phyloP scores from a whole-genome alignment of 2,113 vertebrate genomes.

The Plecturocebus donacophilus region DNA sequence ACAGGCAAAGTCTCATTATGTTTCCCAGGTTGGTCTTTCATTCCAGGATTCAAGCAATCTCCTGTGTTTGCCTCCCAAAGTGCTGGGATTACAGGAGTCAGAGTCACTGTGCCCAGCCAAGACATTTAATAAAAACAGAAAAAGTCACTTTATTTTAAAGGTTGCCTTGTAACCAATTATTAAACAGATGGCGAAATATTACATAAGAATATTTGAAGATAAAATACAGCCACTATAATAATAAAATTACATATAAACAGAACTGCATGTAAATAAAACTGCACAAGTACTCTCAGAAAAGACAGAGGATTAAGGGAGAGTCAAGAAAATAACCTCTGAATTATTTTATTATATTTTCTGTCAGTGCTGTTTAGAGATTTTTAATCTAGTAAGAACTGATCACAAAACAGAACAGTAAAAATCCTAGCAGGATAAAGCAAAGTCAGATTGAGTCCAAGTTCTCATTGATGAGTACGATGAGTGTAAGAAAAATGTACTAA shows the following conservation, averaged over 20 bases:
- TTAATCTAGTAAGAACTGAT: neutral
- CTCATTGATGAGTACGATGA: neutral
- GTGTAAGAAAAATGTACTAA: neutral
- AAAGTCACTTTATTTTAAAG: constrained; percentile 18
- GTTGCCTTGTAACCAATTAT: neutral
- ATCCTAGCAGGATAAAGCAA: neutral
- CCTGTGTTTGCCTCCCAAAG: too few relatives aligned
- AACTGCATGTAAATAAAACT: neutral
- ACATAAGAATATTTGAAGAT: constrained; percentile 2
- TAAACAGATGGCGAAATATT: constrained; percentile 2
- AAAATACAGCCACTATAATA: neutral
- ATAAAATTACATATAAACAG: neutral
- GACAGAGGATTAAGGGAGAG: neutral
- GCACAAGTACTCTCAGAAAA: neutral
- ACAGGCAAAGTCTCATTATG: too few relatives aligned
- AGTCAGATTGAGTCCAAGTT: neutral
- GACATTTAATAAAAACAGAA: constrained; percentile 1
- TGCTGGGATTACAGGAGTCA: too few relatives aligned
- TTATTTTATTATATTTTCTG: neutral
- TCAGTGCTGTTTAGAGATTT: neutral
- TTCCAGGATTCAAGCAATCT: too few relatives aligned
- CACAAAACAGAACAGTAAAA: constrained; percentile 2
- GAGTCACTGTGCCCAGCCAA: neutral
- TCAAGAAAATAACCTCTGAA: neutral
- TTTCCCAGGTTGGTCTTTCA: too few relatives aligned